Evolutionary conservation across 1,140 invertebrate species (phyloP).

Genomic region (Leptonema lineaticorne): DNA sequence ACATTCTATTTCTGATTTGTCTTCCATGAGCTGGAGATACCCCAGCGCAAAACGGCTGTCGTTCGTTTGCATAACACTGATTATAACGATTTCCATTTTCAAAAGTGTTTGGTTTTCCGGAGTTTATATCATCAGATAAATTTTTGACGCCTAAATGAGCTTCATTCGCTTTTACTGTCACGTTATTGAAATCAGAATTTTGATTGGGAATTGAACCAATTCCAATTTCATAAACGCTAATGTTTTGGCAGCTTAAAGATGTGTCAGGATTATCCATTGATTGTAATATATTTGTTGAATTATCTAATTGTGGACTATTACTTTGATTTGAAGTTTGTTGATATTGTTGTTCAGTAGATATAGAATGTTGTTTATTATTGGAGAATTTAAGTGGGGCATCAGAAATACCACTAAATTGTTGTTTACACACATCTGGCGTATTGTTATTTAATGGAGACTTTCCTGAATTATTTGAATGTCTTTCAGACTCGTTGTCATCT

Average conservation of each 20-base stretch:
- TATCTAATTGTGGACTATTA: slow-evolving; percentile 28
- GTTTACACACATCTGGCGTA: slow-evolving; percentile 19
- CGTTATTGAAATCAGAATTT: slow-evolving; percentile 6
- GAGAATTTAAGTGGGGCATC: neutral
- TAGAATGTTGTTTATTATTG: slow-evolving; percentile 12
- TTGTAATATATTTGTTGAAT: neutral
- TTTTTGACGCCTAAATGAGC: slow-evolving; percentile 1
- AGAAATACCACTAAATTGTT: neutral
- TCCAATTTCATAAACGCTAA: slow-evolving; percentile 35
- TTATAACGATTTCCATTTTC: slow-evolving; percentile 21
- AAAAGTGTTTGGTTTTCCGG: slow-evolving; percentile 3
- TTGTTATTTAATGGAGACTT: slow-evolving; percentile 44
- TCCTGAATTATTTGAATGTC: slow-evolving; percentile 48
- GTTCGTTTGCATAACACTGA: slow-evolving; percentile 21
- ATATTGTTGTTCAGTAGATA: neutral
- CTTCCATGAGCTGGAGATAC: slow-evolving; percentile 39
- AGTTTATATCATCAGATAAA: neutral
- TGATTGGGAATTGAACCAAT: neutral
- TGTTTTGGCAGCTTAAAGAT: slow-evolving; percentile 34
- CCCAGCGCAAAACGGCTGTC: slow-evolving; percentile 37
- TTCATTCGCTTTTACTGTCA: slow-evolving; percentile 9
- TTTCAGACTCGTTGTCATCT: slow-evolving; percentile 61
- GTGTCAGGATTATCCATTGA: slow-evolving; percentile 3
- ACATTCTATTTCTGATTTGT: slow-evolving; percentile 39
- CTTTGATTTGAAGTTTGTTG: slow-evolving; percentile 37